A percentile compares a stretch with the other conserved stretches of the same genome.
phyloP scores from a whole-genome alignment of 1,140 invertebrate genomes.

The Papilio polytes region DNA sequence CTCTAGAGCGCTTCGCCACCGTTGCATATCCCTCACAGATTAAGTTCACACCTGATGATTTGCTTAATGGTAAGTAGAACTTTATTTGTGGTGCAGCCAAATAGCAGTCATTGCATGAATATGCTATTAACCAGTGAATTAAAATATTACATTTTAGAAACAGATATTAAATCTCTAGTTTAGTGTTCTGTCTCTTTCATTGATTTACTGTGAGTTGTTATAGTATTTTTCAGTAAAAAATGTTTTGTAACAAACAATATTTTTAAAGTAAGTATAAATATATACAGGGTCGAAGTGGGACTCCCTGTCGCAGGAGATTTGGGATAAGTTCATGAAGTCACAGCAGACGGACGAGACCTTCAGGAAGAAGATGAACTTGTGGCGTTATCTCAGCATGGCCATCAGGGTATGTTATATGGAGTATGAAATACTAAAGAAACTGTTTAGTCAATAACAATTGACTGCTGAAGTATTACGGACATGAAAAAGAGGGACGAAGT shows the following conservation, averaged over 20 bases:
- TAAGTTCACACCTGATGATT: slow-evolving; percentile 72
- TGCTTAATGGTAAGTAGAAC: slow-evolving; percentile 67
- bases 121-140: too few species aligned
- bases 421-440: too few species aligned
- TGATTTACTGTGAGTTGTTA: too few species aligned
- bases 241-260: too few species aligned
- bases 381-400: slow-evolving; percentile 90
- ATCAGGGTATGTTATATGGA: slow-evolving; percentile 85
- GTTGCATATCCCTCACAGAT: slow-evolving; percentile 72
- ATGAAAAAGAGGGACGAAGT: too few species aligned
- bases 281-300: slow-evolving; percentile 85
- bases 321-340: slow-evolving; percentile 90
- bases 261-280: neutral
- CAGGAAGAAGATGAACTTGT: slow-evolving; percentile 91
- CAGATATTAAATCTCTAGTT: too few species aligned
- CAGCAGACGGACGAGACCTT: slow-evolving; percentile 93
- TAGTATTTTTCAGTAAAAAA: too few species aligned
- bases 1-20: slow-evolving; percentile 65
- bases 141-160: too few species aligned
- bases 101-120: neutral
- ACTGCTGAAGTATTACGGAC: too few species aligned
- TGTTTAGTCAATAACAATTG: too few species aligned
- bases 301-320: slow-evolving; percentile 89
- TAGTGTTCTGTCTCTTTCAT: too few species aligned
- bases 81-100: neutral